Conservation (phyloP, 2,797 vertebrate genomes). For the Huso huso region DNA sequence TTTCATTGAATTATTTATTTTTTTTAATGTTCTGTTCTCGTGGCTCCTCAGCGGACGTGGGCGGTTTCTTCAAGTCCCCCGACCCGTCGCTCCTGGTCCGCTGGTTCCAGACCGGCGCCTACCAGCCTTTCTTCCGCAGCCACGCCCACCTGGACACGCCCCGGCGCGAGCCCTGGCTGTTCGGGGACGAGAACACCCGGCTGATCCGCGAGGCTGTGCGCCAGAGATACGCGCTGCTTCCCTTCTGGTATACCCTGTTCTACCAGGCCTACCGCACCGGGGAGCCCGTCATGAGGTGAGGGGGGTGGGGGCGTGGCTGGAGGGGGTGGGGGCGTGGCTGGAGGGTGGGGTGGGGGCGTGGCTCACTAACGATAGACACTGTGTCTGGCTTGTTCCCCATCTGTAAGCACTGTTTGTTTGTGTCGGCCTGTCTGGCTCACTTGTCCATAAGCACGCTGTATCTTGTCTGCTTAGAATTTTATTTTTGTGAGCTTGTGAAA, state of each 20-base stretch:
- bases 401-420: too few species aligned
- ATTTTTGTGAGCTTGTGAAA: too few species aligned
- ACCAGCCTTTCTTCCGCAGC: conserved; percentile 84
- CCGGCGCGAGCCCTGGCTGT: conserved; percentile 85
- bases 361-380: too few species aligned
- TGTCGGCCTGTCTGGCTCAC: too few species aligned
- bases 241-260: conserved; percentile 85
- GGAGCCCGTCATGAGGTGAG: conserved; percentile 78
- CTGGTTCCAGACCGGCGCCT: conserved; percentile 88
- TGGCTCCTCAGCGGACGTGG: conserved; percentile 67
- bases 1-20: too few species aligned
- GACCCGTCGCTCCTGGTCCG: conserved; percentile 78
- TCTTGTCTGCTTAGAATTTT: too few species aligned
- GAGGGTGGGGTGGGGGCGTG: background rate
- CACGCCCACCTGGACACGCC: conserved; percentile 88
- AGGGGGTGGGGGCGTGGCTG: background rate
- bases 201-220: conserved; percentile 68
- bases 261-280: conserved; percentile 65
- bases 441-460: too few species aligned
- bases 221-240: conserved; percentile 78
- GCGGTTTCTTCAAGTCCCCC: conserved; percentile 84
- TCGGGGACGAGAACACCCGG: conserved; percentile 63
- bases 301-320: too few species aligned
- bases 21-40: background rate
- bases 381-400: too few species aligned